Conservation (phyloP, 2,797 vertebrate species). For the Vespertilio murinus region DNA sequence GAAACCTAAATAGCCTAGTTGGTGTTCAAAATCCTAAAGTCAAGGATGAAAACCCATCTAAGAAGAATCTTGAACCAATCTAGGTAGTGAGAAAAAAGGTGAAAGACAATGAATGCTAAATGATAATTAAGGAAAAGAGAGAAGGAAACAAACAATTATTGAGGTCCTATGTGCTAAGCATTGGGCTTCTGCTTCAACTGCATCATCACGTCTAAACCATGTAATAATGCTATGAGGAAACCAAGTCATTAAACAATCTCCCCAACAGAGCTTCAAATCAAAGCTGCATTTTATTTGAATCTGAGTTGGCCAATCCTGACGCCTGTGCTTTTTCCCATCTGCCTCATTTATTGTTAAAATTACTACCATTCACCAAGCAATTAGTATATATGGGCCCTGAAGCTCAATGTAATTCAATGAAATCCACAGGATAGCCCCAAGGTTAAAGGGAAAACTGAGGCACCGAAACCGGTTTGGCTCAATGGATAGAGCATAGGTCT, state of each 20-base stretch:
- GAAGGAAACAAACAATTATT: neutral
- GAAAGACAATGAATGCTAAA: neutral
- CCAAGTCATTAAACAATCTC: neutral
- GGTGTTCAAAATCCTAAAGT: neutral
- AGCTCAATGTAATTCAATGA: neutral
- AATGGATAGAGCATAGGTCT: no score
- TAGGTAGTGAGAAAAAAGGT: neutral
- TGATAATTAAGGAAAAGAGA: neutral
- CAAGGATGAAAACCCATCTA: neutral
- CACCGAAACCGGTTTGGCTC: neutral
- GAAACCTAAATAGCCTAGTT: neutral
- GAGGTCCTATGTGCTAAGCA: neutral
- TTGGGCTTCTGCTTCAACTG: neutral
- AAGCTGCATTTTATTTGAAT: neutral
- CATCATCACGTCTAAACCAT: neutral
- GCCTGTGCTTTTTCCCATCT: neutral
- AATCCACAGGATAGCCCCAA: neutral
- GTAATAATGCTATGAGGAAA: neutral
- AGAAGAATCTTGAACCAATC: neutral
- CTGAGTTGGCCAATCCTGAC: neutral
- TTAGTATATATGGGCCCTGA: neutral
- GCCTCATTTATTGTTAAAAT: neutral
- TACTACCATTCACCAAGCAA: neutral
- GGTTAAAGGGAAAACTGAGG: slow-evolving; percentile 24
- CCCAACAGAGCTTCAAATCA: neutral